phyloP scores from a whole-genome alignment of 2,888 invertebrate genomes.

The Gibbula magus region DNA sequence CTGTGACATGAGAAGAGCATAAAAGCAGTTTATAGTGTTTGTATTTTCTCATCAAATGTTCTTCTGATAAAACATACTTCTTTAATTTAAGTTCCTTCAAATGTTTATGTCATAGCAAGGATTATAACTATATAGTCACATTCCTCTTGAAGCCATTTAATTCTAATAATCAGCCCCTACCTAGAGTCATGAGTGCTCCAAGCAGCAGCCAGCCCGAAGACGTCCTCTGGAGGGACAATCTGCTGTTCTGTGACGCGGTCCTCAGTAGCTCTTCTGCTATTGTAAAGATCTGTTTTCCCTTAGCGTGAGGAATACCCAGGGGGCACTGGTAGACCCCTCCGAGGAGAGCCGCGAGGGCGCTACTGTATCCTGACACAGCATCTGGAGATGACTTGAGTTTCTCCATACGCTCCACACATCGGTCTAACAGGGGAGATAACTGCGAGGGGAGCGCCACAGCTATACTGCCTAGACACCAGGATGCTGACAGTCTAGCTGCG shows the following conservation, averaged over 20 bases:
- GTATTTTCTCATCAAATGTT: too few relatives aligned
- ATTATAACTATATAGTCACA: too few relatives aligned
- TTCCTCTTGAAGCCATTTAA: too few relatives aligned
- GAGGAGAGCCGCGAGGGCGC: conserved; percentile 93
- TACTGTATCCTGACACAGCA: conserved; percentile 87
- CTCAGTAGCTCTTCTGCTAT: conserved; percentile 96
- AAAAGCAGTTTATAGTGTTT: too few relatives aligned
- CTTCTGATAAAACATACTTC: too few relatives aligned
- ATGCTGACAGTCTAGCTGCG: conserved; percentile 93
- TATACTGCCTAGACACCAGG: conserved; percentile 94
- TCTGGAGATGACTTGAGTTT: conserved; percentile 88
- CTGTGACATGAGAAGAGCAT: too few relatives aligned
- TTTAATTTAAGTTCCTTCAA: too few relatives aligned
- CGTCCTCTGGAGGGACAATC: conserved; percentile 94
- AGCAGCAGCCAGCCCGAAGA: conserved; percentile 98
- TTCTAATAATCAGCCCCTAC: too few relatives aligned
- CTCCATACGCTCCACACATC: conserved; percentile 74
- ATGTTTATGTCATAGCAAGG: too few relatives aligned
- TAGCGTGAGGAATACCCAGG: conserved; percentile 91
- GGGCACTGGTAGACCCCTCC: conserved; percentile 86
- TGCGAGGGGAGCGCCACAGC: conserved; percentile 96
- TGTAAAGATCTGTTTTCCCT: conserved; percentile 96
- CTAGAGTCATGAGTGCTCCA: conserved; percentile 96
- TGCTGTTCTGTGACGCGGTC: conserved; percentile 96
- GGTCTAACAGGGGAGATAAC: conserved; percentile 93